These are phyloP conservation scores for Holothuria leucospilota DNA, from an alignment of 53 echinoderm and acorn worm genomes.

Conservation along the genomic window DNA sequence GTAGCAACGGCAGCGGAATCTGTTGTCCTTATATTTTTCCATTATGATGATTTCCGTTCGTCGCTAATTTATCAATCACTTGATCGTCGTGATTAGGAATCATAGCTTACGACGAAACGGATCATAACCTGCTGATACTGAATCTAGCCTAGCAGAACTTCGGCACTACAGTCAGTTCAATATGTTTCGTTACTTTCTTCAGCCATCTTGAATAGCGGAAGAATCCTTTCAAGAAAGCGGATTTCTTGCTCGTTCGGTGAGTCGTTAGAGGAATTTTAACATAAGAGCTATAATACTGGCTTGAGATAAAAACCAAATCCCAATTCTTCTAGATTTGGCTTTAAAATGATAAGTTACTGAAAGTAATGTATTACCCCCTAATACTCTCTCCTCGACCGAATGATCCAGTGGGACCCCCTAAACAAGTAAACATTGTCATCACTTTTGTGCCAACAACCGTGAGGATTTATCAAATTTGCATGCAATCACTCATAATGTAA, in stretches of 20 bases:
- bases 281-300: not conserved
- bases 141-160: conserved; percentile 33
- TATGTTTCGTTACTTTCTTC: conserved; percentile 8
- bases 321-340: too few species aligned
- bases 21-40: not conserved
- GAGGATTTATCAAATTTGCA: too few species aligned
- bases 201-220: conserved; percentile 7
- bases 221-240: not conserved
- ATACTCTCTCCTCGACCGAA: too few species aligned
- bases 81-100: conserved; percentile 2
- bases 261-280: not conserved
- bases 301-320: not conserved
- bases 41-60: not conserved
- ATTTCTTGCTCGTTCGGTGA: conserved; percentile 12
- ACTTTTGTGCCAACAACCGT: too few species aligned
- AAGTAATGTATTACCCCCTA: too few species aligned
- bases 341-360: too few species aligned
- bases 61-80: conserved; percentile 4
- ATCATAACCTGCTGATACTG: conserved; percentile 27
- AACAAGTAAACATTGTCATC: too few species aligned
- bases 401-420: too few species aligned
- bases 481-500: too few species aligned
- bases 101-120: conserved; percentile 22
- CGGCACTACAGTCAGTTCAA: not conserved
- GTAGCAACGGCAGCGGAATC: not conserved